phyloP scores from a whole-genome alignment of 2,888 invertebrate species.

The Ctenicera cuprea region DNA sequence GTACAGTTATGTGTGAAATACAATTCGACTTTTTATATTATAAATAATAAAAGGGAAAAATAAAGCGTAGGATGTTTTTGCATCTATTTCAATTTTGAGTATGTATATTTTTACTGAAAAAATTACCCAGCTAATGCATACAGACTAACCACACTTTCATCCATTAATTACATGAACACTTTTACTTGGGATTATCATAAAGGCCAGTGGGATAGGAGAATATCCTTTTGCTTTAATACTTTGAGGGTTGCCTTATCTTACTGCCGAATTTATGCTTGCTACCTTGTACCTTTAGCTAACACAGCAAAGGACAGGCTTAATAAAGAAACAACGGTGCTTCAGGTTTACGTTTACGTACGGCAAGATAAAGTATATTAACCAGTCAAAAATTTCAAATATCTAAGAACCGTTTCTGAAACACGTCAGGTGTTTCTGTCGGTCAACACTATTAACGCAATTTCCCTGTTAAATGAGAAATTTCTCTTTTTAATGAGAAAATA shows the following conservation, averaged over 20 bases:
- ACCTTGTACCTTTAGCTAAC: slow-evolving; percentile 28
- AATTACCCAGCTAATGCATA: no score
- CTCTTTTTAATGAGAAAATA: no score
- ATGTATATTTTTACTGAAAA: no score
- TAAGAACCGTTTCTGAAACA: background rate
- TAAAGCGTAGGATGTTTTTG: no score
- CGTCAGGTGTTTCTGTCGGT: background rate
- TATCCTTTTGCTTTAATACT: slow-evolving; percentile 33
- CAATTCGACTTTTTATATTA: no score
- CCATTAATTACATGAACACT: slow-evolving; percentile 15
- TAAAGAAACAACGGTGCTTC: slow-evolving; percentile 34
- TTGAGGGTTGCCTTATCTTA: slow-evolving; percentile 35
- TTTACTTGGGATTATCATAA: slow-evolving; percentile 12
- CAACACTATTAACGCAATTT: background rate
- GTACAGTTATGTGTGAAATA: no score
- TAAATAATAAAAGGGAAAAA: no score
- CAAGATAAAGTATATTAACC: slow-evolving; percentile 25
- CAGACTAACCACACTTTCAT: background rate
- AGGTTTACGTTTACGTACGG: slow-evolving; percentile 26
- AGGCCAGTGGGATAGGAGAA: slow-evolving; percentile 34
- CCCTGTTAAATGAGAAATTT: no score
- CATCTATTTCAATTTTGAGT: no score
- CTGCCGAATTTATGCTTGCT: slow-evolving; percentile 27
- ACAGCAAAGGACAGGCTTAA: slow-evolving; percentile 24
- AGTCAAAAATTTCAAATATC: background rate